A percentile compares a stretch with the other conserved stretches of the same genome.
Evolutionary conservation across 2,113 vertebrate species (phyloP).

Genomic region (Parus major): DNA sequence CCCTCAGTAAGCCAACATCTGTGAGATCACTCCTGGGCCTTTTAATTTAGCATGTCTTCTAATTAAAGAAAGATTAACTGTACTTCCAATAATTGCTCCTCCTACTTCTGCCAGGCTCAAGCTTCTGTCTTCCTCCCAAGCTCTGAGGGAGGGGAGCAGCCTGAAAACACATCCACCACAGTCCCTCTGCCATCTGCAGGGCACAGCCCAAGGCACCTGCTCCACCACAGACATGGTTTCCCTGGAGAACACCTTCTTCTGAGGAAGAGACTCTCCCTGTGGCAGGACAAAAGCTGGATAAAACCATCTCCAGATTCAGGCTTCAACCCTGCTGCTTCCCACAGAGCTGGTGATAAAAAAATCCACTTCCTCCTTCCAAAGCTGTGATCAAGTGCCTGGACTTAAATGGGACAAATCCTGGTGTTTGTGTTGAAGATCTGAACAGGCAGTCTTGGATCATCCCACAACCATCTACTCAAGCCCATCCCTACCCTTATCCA

Average conservation of each 20-base stretch:
- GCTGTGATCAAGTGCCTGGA: background rate
- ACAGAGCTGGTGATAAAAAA: background rate
- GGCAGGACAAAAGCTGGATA: background rate
- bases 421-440: background rate
- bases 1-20: conserved; percentile 23
- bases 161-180: background rate
- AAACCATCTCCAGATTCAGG: background rate
- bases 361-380: background rate
- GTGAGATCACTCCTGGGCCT: conserved; percentile 45
- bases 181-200: background rate
- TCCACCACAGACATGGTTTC: background rate
- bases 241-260: background rate
- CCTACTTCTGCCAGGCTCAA: background rate
- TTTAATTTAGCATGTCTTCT: conserved; percentile 61
- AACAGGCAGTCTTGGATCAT: background rate
- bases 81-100: conserved; percentile 43
- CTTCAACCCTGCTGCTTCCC: background rate
- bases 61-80: conserved; percentile 69
- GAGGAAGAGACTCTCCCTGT: background rate
- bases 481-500: background rate
- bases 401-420: background rate
- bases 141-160: background rate
- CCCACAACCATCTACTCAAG: background rate
- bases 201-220: background rate
- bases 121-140: background rate